A percentile compares a stretch with the other conserved stretches of the same genome.
Conservation (phyloP, 1,140 invertebrate genomes). For the Chrysoperla carnea region DNA sequence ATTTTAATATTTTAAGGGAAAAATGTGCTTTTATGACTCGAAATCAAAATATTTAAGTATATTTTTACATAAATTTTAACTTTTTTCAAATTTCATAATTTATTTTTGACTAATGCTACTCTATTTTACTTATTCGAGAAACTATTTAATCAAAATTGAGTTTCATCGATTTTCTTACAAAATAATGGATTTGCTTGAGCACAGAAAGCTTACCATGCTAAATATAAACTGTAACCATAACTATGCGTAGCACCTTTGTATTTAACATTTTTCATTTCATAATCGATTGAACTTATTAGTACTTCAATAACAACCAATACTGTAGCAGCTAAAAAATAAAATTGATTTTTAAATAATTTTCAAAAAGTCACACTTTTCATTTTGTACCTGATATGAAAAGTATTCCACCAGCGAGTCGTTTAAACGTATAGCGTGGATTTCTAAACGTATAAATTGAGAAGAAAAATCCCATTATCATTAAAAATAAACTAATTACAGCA, state of each 20-base stretch:
- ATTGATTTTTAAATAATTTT: not conserved
- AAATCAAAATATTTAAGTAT: too few species aligned
- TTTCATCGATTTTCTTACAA: too few species aligned
- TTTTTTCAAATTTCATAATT: too few species aligned
- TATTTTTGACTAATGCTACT: too few species aligned
- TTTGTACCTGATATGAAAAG: conserved; percentile 59
- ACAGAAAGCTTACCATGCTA: conserved; percentile 42
- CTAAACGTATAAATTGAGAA: conserved; percentile 75
- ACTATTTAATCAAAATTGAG: too few species aligned
- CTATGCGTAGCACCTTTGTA: conserved; percentile 10
- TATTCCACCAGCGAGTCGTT: conserved; percentile 65
- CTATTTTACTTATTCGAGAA: too few species aligned
- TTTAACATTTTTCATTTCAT: not conserved
- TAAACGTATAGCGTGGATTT: conserved; percentile 79
- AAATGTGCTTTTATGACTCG: too few species aligned
- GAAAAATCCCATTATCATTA: conserved; percentile 62
- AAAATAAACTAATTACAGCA: conserved; percentile 59
- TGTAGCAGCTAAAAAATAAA: not conserved
- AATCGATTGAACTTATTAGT: not conserved
- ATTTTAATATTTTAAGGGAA: too few species aligned
- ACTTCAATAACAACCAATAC: not conserved
- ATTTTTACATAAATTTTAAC: too few species aligned
- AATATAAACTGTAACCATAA: conserved; percentile 55
- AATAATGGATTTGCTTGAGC: too few species aligned
- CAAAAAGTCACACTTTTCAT: too few species aligned